Base-by-base conservation (phyloP, 2,888 invertebrate species). In the Cheilosia pagana region DNA sequence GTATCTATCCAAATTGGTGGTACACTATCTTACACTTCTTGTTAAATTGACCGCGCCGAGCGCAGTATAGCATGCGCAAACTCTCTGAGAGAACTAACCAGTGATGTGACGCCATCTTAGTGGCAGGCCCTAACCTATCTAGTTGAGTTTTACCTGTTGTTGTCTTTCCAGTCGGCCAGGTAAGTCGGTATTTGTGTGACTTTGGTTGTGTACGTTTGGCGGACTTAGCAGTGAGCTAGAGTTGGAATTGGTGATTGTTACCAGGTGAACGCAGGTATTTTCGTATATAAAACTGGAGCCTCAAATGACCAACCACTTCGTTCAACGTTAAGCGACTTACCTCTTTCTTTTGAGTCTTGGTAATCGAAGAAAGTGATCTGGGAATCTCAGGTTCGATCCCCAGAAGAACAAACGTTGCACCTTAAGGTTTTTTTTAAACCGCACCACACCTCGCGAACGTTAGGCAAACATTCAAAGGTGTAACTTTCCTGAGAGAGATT, bases 51-150 rank as follows among this genome's bases (percentile, higher is more conserved):
- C 87, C 88, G 89, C 89, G 89, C 89, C 88, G 89, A 89, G 89
- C 89, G 91, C 90, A 89, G 88, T 87, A 87, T 87, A 87, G 86
- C 88, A 89, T 88, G 88, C 88, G 88, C 89, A 87, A 89, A 91
- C 91, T 89, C 91, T 90, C 90, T 89, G 88, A 88, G 89, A 89
- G 89, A 90, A 90, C 92, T 90, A 89, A 90, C 88, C 88, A 87
- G 71, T 88, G 76, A 83, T 88, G 88, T 89, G 91, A 89, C 91
- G 91, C 92, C 92, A 91, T 92, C 89, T 92, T 92, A 90, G 89
- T 87, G 89, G 86, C 52, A 81, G 70, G 72, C 81, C 81, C 81
- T 50, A 72, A 74, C 41, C 62, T 74, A 74, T 81, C 28, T 48
- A 72, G 78, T 65, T 75, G 53, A 74, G 53, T 21, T 25, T 28